Evolutionary conservation across 2,113 vertebrate genomes (phyloP).

Genomic region (Salvelinus alpinus): DNA sequence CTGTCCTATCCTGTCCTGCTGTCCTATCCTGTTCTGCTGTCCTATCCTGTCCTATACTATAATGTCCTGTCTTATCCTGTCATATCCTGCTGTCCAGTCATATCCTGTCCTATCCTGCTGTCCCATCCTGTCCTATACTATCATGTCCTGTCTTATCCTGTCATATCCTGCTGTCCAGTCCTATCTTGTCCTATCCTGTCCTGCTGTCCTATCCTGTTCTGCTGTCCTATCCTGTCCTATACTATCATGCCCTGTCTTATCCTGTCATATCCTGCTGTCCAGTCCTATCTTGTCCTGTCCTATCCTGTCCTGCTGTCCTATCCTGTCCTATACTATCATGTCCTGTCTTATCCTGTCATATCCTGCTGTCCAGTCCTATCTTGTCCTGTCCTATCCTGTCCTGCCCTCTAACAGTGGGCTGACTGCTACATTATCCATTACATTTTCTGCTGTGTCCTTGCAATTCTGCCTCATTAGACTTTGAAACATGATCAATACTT

Average conservation of each 20-base stretch:
- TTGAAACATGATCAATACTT: slow-evolving; percentile 61
- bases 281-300: not conserved
- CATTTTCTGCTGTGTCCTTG: slow-evolving; percentile 62
- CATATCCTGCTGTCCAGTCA: no score
- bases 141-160: no score
- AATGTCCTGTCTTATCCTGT: no score
- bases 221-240: no score
- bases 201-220: not conserved
- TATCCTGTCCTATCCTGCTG: not conserved
- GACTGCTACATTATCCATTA: slow-evolving; percentile 37
- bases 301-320: no score
- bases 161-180: no score
- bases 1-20: not conserved
- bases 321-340: no score
- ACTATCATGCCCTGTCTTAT: no score
- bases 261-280: no score
- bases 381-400: not conserved
- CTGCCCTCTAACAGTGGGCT: slow-evolving; percentile 22
- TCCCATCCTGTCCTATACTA: not conserved
- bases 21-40: no score
- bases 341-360: no score
- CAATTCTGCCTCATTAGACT: slow-evolving; percentile 23
- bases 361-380: not conserved
- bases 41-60: no score
- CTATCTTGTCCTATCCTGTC: not conserved